These are phyloP conservation scores for Pardalotus punctatus DNA, from an alignment of 2,113 vertebrate species.

Conservation along the genomic window DNA sequence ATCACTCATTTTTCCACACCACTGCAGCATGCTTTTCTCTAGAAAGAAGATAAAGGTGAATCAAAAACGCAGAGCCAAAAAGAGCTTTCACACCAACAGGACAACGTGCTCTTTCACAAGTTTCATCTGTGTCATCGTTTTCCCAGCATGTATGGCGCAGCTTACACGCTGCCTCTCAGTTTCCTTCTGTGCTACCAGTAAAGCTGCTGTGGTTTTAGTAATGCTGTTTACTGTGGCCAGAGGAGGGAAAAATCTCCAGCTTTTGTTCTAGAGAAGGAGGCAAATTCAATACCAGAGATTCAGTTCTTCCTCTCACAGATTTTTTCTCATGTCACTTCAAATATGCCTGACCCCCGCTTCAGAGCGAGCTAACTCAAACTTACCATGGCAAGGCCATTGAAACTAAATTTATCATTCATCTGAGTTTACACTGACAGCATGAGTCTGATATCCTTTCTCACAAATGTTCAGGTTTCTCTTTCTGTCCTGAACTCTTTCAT, in stretches of 20 bases:
- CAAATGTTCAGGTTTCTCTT: conserved; percentile 27
- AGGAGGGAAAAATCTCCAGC: conserved; percentile 14
- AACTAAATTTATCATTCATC: background rate
- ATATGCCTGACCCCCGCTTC: background rate
- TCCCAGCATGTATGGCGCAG: conserved; percentile 15
- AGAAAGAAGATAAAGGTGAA: conserved; percentile 23
- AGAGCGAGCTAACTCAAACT: background rate
- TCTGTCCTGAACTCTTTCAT: background rate
- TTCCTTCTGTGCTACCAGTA: conserved; percentile 60
- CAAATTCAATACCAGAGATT: background rate
- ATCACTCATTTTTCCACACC: background rate
- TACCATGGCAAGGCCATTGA: background rate
- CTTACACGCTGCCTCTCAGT: background rate
- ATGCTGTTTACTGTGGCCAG: background rate
- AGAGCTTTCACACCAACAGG: background rate
- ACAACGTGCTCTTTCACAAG: background rate
- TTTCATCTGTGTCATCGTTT: conserved; percentile 19
- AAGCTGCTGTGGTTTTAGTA: background rate
- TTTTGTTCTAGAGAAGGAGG: conserved; percentile 14
- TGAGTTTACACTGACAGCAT: background rate
- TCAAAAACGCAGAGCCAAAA: background rate
- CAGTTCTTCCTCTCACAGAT: background rate
- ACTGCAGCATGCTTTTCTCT: background rate
- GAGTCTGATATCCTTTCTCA: conserved; percentile 21
- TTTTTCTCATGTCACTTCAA: background rate